phyloP scores from a whole-genome alignment of 2,113 vertebrate genomes.

The Antechinus stuartii region DNA sequence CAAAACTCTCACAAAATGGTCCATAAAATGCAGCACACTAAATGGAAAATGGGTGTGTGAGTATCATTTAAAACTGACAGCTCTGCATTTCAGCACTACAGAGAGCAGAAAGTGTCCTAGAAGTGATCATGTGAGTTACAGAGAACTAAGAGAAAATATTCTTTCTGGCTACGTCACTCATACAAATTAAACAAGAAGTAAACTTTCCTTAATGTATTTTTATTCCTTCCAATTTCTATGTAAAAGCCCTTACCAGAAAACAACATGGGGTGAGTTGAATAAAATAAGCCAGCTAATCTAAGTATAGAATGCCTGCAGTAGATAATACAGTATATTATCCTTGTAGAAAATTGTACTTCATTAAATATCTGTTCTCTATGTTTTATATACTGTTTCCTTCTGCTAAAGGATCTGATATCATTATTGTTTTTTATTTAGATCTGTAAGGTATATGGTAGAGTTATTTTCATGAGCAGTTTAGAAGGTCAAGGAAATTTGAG shows the following conservation, averaged over 20 bases:
- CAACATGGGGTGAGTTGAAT: background rate
- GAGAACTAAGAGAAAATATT: background rate
- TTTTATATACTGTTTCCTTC: background rate
- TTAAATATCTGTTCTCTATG: background rate
- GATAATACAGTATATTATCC: background rate
- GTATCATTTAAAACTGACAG: slow-evolving; percentile 29
- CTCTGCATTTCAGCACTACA: background rate
- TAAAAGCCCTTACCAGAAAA: slow-evolving; percentile 10
- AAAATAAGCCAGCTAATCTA: slow-evolving; percentile 1
- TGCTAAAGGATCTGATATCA: background rate
- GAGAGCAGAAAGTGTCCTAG: fast-evolving
- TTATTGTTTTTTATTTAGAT: background rate
- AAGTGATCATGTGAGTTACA: background rate
- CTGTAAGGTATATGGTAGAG: background rate
- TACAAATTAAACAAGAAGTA: slow-evolving; percentile 10
- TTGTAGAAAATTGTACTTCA: background rate
- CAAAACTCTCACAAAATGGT: slow-evolving; percentile 39
- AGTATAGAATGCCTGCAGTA: background rate
- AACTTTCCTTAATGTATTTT: background rate
- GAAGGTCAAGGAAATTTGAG: slow-evolving; percentile 10
- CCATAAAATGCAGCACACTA: slow-evolving; percentile 10
- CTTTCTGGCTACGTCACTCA: background rate
- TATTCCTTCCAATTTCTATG: slow-evolving; percentile 11
- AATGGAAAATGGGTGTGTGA: slow-evolving; percentile 29
- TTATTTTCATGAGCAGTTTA: background rate